Base-by-base conservation (phyloP, 2,888 invertebrate species). In the Microctonus aethiopoides region DNA sequence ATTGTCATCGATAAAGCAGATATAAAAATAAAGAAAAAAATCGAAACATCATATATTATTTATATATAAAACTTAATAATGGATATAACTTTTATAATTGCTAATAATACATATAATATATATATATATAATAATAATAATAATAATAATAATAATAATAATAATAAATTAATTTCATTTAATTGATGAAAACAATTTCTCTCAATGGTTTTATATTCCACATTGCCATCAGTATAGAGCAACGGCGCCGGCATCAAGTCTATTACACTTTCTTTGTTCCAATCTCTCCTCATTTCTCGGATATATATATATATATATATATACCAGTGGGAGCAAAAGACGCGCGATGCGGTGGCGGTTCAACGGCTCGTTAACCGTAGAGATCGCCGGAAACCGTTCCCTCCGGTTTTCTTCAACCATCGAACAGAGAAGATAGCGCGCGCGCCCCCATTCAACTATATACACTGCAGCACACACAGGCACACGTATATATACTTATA, bases 361-460 rank as follows among this genome's bases (percentile, higher is more conserved):
- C 67, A 57, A 67, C 59, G 67, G 71, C 71, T 71, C 71, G 67
- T 67, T 71, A 70, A 70, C 65, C 59, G 52, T 51, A 26, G 62
- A 62, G 64, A 73, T 73, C 64, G 71, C 65, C 71, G 67, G 71
- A 69, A 73, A 71, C 72, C 61, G 63, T 68, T 32, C 68, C 68
- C 61, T 68, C 67, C 36, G 63, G 41, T 59, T 69, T 63, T 64
- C 51, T 34, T 57, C 63, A n/a, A 22, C n/a, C 64, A 26, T 59
- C 52, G 24, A 22, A 34, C 2, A 52, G 26, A 54, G 26, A 24
- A 54, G 26, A 54, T 54, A 54, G 24, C 41, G 2, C 24, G 1
- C 26, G 22, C 22, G 22, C 54, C 54, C 24, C 26, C 24, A 24
- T 26, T 13, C 11, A 1, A 24, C 54, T 9, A 54, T 22, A 26